Base-by-base conservation (phyloP, 2,888 invertebrate species). In the Tiliacea aurago region DNA sequence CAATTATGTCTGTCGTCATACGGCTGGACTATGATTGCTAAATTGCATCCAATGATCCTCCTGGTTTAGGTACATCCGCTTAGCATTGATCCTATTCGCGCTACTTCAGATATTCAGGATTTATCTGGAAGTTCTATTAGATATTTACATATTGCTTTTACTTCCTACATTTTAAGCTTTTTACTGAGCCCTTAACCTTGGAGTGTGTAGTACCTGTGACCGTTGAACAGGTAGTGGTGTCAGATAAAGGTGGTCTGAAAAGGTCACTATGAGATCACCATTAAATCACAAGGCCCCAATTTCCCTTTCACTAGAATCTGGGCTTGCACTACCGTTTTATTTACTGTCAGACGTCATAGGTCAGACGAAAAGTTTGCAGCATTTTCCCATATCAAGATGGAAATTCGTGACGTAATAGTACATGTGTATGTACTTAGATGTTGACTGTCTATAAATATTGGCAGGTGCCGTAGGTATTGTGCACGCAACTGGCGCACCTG, bases 21-120 rank as follows among this genome's bases (percentile, higher is more conserved):
- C 69, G 58, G 66, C 53, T 76, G 58, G 41, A 65, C 73, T 67
- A 72, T 83, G 87, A 89, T 90, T 87, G 78, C 67, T 88, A 86
- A 89, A 90, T 90, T 90, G 88, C 85, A 81, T 78, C 80, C 83
- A 90, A 81, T 84, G 87, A 68, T 86, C 84, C 90, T 91, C 89
- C 89, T 90, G 84, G 78, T 82, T 72, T 55, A n/a, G n/a, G n/a
- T n/a, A 73, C 84, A 86, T 86, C 89, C 89, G 84, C 84, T 82
- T 85, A 74, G 73, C 76, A 72, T 80, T 84, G 81, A 82, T 72
- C 59, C 67, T 64, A n/a, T 49, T 28, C 73, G 59, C 11, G 0
- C 37, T 66, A 33, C 58, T 55, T 59, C 10, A 43, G 23, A n/a
- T 37, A 45, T 23, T 58, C 45, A 61, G 28, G 43, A 65, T 53